These are phyloP conservation scores for Ginglymostoma cirratum DNA, from an alignment of 2,113 vertebrate genomes.

Conservation along the genomic window DNA sequence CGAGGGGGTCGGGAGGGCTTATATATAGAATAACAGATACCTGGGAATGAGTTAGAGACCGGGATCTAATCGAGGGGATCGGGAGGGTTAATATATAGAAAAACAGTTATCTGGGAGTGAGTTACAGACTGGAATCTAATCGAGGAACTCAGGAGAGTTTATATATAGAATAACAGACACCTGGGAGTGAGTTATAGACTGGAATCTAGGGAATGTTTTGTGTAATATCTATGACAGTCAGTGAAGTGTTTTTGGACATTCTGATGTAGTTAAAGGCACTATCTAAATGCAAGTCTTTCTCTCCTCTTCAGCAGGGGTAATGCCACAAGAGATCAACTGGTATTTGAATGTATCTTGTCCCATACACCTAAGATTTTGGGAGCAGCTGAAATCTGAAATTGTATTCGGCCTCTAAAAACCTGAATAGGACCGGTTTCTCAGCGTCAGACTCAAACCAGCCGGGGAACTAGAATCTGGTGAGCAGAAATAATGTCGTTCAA, in stretches of 20 bases:
- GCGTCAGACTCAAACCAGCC: not conserved
- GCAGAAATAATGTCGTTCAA: not conserved
- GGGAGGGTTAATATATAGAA: no score
- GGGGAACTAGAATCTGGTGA: not conserved
- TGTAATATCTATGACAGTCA: no score
- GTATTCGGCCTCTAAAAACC: not conserved
- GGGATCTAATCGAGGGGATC: no score
- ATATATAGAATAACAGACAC: no score
- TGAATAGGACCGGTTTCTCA: not conserved
- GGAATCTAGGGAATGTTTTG: no score
- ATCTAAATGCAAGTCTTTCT: not conserved
- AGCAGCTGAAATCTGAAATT: not conserved
- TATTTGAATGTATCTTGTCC: not conserved
- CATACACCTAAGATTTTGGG: not conserved
- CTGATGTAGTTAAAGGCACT: not conserved
- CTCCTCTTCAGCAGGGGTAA: not conserved
- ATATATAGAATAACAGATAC: no score
- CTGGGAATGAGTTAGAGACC: no score
- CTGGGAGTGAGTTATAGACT: no score
- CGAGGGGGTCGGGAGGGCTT: no score
- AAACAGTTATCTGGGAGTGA: no score
- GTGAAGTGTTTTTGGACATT: not conserved
- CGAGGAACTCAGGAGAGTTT: no score
- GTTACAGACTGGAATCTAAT: no score
- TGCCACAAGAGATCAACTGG: not conserved